Conservation (phyloP, 2,113 vertebrate genomes). For the Aegithalos caudatus region DNA sequence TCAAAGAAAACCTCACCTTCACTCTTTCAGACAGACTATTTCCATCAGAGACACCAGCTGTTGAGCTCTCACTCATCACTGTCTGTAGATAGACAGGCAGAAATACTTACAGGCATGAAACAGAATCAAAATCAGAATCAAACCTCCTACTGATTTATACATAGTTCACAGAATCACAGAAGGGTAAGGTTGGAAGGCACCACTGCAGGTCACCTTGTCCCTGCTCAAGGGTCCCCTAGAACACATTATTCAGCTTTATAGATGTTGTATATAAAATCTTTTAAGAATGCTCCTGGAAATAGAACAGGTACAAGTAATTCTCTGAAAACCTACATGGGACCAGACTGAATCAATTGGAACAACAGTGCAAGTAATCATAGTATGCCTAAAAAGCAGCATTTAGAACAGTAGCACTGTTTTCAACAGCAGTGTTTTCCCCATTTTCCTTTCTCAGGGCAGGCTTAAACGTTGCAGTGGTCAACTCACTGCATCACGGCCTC, state of each 20-base stretch:
- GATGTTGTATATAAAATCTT: background rate
- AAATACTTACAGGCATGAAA: background rate
- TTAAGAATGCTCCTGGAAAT: background rate
- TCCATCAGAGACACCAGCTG: constrained; percentile 42
- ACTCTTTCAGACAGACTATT: constrained; percentile 33
- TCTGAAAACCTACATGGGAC: background rate
- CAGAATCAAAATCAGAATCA: background rate
- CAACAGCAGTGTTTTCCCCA: background rate
- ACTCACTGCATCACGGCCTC: background rate
- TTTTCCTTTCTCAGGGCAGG: background rate
- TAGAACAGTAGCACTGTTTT: background rate
- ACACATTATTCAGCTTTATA: background rate
- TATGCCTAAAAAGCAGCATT: background rate
- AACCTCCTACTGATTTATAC: background rate
- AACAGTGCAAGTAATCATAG: background rate
- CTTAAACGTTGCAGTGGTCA: background rate
- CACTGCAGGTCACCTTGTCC: background rate
- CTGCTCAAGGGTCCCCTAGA: background rate
- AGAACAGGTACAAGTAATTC: background rate
- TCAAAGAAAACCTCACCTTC: constrained; percentile 56
- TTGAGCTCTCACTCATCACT: constrained; percentile 37
- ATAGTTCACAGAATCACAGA: background rate
- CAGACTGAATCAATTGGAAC: background rate
- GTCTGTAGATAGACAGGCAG: constrained; percentile 23
- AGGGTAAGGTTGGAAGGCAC: background rate